phyloP scores from a whole-genome alignment of 1,140 invertebrate genomes.

The Leucophenga varia region DNA sequence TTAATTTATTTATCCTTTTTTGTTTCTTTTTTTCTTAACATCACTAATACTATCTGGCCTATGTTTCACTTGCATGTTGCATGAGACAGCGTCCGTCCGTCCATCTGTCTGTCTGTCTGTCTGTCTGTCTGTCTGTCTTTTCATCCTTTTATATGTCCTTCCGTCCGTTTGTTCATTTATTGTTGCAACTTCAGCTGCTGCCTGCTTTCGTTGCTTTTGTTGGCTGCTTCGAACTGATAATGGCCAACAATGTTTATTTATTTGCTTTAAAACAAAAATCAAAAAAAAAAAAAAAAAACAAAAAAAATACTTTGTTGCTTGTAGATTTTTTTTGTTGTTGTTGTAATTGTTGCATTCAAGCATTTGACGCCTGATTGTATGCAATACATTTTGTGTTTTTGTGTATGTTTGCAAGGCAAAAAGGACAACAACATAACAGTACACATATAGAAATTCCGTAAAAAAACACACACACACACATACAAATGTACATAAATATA shows the following conservation, averaged over 20 bases:
- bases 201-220: constrained; percentile 18
- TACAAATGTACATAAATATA: background rate
- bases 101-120: too few relatives aligned
- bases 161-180: constrained; percentile 28
- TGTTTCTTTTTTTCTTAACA: too few relatives aligned
- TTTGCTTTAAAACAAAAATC: constrained; percentile 46
- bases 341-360: constrained; percentile 28
- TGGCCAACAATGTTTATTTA: constrained; percentile 50
- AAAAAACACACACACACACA: background rate
- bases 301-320: too few relatives aligned
- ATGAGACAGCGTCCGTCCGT: too few relatives aligned
- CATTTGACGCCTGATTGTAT: constrained; percentile 49
- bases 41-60: too few relatives aligned
- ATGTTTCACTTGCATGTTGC: too few relatives aligned
- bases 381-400: constrained; percentile 33
- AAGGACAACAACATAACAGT: constrained; percentile 9
- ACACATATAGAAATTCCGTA: constrained; percentile 10
- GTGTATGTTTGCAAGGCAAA: too few relatives aligned
- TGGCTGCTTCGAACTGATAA: constrained; percentile 44
- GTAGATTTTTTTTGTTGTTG: constrained; percentile 31
- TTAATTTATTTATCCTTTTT: too few relatives aligned
- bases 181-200: too few relatives aligned
- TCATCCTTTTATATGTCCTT: too few relatives aligned
- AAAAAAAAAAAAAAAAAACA: too few relatives aligned
- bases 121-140: too few relatives aligned